Evolutionary conservation across 2,888 invertebrate species (phyloP).

Genomic region (Gisinianus flammeolus): DNA sequence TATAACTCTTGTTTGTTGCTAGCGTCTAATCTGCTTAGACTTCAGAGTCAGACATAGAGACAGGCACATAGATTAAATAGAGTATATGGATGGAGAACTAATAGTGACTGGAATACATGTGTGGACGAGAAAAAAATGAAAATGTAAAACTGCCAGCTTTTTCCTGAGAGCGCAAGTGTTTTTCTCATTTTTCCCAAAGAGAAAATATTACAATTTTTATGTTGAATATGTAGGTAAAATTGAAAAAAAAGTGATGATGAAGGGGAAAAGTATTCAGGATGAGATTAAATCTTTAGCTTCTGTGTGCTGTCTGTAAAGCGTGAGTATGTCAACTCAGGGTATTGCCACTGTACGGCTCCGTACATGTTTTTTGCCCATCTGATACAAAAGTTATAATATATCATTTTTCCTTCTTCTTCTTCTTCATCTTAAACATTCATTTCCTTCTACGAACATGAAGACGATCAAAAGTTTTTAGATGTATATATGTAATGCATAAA

Average conservation of each 20-base stretch:
- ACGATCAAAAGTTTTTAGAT: neutral
- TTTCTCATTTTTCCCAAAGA: neutral
- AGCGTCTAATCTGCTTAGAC: no score
- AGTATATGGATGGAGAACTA: no score
- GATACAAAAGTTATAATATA: neutral
- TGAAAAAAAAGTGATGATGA: neutral
- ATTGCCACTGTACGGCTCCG: neutral
- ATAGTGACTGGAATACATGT: neutral
- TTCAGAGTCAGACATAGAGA: no score
- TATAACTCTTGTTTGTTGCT: no score
- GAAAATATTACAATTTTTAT: neutral
- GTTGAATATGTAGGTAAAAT: neutral
- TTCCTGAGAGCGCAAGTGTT: neutral
- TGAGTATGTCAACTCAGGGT: neutral
- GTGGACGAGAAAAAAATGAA: neutral
- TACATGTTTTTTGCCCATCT: neutral
- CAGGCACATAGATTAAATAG: no score
- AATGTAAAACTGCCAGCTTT: neutral
- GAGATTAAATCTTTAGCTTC: neutral
- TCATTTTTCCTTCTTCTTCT: neutral
- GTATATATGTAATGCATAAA: neutral
- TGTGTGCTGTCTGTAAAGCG: neutral
- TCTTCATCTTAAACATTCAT: neutral
- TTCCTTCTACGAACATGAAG: neutral
- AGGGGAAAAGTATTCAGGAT: neutral